These are phyloP conservation scores for Scaptomyza graminum DNA, from an alignment of 1,140 invertebrate genomes.

Conservation along the genomic window DNA sequence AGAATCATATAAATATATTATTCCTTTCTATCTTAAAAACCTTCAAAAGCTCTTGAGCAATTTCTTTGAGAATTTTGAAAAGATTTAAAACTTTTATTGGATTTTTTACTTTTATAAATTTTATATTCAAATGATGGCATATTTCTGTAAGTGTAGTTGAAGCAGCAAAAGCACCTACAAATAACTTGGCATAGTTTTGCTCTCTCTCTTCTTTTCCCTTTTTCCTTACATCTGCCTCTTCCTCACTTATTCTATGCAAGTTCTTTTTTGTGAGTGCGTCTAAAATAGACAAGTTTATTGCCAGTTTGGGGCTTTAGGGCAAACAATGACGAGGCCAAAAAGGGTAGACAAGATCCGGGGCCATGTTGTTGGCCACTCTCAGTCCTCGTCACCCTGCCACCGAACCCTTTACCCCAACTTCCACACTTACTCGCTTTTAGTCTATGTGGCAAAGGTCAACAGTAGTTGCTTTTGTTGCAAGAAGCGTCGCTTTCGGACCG, in stretches of 20 bases:
- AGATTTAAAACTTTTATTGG: too few species aligned
- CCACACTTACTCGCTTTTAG: background rate
- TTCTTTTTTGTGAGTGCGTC: slow-evolving; percentile 52
- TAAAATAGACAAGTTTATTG: slow-evolving; percentile 82
- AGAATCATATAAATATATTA: too few species aligned
- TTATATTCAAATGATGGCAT: background rate
- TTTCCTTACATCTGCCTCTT: background rate
- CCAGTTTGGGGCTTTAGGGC: slow-evolving; percentile 74
- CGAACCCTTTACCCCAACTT: background rate
- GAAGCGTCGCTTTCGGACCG: slow-evolving; percentile 30
- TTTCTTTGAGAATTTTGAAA: too few species aligned
- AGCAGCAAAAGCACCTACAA: slow-evolving; percentile 15
- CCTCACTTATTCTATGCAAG: background rate
- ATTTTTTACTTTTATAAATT: too few species aligned
- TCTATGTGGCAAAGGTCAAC: slow-evolving; percentile 69
- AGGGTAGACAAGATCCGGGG: slow-evolving; percentile 70
- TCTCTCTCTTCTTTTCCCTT: background rate
- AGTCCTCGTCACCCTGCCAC: background rate
- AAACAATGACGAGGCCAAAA: slow-evolving; percentile 79
- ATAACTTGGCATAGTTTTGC: slow-evolving; percentile 58
- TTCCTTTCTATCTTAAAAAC: too few species aligned
- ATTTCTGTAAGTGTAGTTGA: background rate
- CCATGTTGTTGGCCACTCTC: slow-evolving; percentile 41
- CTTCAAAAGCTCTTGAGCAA: too few species aligned
- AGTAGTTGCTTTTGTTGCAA: slow-evolving; percentile 36